These are phyloP conservation scores for Globicephala melas DNA, from an alignment of 2,113 vertebrate genomes.

Conservation along the genomic window DNA sequence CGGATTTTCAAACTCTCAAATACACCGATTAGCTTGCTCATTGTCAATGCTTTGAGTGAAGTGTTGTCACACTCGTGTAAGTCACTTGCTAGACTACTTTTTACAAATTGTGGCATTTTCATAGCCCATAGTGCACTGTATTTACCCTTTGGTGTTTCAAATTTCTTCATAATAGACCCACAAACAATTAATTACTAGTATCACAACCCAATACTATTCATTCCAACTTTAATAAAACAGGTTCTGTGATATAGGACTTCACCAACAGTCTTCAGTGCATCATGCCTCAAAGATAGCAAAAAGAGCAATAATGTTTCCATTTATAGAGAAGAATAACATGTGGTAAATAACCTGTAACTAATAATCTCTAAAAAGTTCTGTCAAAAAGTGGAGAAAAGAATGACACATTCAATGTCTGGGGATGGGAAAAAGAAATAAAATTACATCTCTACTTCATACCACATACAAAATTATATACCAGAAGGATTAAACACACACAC, in stretches of 20 bases:
- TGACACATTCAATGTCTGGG: not conserved
- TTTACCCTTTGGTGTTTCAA: constrained; percentile 7
- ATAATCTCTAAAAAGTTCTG: constrained; percentile 26
- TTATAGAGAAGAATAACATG: constrained; percentile 35
- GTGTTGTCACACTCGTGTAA: not conserved
- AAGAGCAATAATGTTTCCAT: constrained; percentile 12
- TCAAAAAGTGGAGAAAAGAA: constrained; percentile 5
- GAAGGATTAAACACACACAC: not conserved
- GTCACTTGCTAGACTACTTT: not conserved
- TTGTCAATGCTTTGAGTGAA: constrained; percentile 7
- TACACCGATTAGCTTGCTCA: not conserved
- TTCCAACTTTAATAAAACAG: constrained; percentile 36
- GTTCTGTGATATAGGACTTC: not conserved
- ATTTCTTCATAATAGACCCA: not conserved
- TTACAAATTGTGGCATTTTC: not conserved
- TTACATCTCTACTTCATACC: not conserved
- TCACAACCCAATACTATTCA: constrained; percentile 1
- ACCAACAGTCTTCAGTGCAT: not conserved
- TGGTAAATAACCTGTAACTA: constrained; percentile 31
- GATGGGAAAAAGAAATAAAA: constrained; percentile 1
- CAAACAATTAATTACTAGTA: not conserved
- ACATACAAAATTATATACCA: not conserved
- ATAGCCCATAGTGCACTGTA: not conserved
- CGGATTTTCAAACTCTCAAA: constrained; percentile 15
- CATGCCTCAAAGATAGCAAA: constrained; percentile 2